Evolutionary conservation across 2,797 vertebrate species (phyloP), one percentile per base, ranked within the genome.

Genomic region (Falco peregrinus): DNA sequence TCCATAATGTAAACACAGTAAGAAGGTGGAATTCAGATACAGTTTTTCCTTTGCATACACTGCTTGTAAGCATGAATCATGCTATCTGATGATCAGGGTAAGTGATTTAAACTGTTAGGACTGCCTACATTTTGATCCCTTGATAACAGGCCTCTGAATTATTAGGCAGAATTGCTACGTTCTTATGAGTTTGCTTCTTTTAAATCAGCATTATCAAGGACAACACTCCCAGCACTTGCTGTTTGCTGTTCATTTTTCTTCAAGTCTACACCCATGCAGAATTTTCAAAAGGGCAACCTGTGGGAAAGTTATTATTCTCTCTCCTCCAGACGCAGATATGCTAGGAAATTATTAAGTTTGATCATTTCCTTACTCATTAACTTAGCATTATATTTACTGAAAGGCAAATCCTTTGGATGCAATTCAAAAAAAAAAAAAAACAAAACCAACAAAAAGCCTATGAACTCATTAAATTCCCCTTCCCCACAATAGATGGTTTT

Each of bases 301-400:
- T 82, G 70, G 67, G 60, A 95, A 96, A 91, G 76, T 37, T 93
- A 67, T 90, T 91, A 89, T 89, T 93, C 92, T 94, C 88, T 68
- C 73, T 88, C 71, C 60, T 87, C 56, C 63, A 43, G n/a, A 45
- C 65, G 28, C 69, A 91, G 79, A 63, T 69, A 90, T 24, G 56
- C 56, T 81, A 95, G 92, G 88, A 94, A 94, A 96, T 78, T 28
- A 95, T 94, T 84, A 89, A 94, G 75, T 90, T 76, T 84, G 54
- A 96, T 87, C 39, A 93, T 90, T 95, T 94, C 84, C 92, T 92
- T 84, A 69, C 43, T 95, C 84, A 91, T 93, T 94, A 91, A 89
- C 25, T 89, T 85, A 67, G n/a, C 50, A 95, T 78, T 93, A 51
- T 74, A 71, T 93, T 83, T 90, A 94, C 59, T 87, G 81, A 94